phyloP scores from a whole-genome alignment of 2,888 invertebrate species.

The Chloroclystis v-ata region DNA sequence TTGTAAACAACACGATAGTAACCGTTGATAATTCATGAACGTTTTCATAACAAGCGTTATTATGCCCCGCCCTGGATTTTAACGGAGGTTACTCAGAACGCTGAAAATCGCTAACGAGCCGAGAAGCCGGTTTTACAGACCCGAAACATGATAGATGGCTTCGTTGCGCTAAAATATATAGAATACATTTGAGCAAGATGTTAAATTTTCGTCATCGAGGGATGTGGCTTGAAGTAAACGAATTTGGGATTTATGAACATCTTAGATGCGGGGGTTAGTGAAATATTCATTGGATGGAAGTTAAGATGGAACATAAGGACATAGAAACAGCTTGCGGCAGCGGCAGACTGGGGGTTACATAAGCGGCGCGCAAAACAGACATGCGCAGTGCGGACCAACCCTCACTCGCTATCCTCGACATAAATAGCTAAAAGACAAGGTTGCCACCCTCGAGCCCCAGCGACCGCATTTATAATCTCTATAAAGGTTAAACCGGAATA shows the following conservation, averaged over 20 bases:
- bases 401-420: conserved; percentile 66
- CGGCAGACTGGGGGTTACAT: conserved; percentile 58
- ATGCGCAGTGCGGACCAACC: conserved; percentile 63
- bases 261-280: conserved; percentile 37
- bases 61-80: conserved; percentile 70
- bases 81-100: conserved; percentile 56
- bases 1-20: conserved; percentile 69
- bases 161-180: conserved; percentile 33
- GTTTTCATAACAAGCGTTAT: conserved; percentile 71
- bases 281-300: conserved; percentile 47
- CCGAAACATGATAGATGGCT: conserved; percentile 34
- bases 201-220: conserved; percentile 19
- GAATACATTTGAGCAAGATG: conserved; percentile 27
- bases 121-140: conserved; percentile 31
- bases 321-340: conserved; percentile 37
- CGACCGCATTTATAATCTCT: conserved; percentile 74
- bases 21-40: conserved; percentile 75
- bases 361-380: conserved; percentile 59
- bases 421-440: conserved; percentile 78
- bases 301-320: conserved; percentile 30
- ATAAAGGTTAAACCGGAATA: conserved; percentile 74
- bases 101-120: conserved; percentile 44
- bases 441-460: conserved; percentile 70
- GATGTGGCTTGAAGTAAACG: conserved; percentile 19
- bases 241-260: conserved; percentile 36